Percentiles rank a stretch among this genome's conserved stretches.
Evolutionary conservation across 2,113 vertebrate species (phyloP).

Genomic region (Sigmodon hispidus): DNA sequence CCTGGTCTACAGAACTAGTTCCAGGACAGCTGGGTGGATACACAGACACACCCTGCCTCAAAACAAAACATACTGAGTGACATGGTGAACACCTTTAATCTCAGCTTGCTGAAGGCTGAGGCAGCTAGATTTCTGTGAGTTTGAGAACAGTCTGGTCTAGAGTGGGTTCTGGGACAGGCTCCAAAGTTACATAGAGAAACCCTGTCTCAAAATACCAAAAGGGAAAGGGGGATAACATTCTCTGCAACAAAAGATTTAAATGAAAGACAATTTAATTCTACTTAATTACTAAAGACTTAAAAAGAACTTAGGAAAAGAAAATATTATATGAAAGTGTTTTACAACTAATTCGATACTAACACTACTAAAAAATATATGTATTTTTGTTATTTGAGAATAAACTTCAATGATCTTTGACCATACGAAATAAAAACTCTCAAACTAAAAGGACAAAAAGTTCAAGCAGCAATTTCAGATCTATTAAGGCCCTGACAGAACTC

Average conservation of each 20-base stretch:
- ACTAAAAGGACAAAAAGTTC: slow-evolving; percentile 36
- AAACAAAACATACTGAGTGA: too few species aligned
- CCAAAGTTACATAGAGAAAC: too few species aligned
- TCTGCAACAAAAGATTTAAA: background rate
- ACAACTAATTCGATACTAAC: slow-evolving; percentile 47
- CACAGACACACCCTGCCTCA: too few species aligned
- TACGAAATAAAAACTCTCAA: slow-evolving; percentile 12
- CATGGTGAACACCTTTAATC: too few species aligned
- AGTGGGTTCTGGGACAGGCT: too few species aligned
- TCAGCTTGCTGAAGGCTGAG: too few species aligned
- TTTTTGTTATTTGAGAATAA: background rate
- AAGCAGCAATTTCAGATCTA: slow-evolving; percentile 43
- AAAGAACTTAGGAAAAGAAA: slow-evolving; percentile 41
- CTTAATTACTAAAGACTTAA: background rate
- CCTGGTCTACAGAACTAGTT: too few species aligned
- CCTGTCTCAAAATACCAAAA: too few species aligned
- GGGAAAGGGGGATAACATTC: too few species aligned
- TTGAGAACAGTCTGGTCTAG: too few species aligned
- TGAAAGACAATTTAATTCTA: slow-evolving; percentile 22
- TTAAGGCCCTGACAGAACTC: slow-evolving; percentile 23
- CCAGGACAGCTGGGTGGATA: too few species aligned
- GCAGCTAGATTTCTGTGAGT: too few species aligned
- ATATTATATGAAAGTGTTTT: background rate
- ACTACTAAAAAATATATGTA: background rate
- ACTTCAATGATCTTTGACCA: background rate